Evolutionary conservation across 2,113 vertebrate genomes (phyloP).

Genomic region (Rynchops niger): DNA sequence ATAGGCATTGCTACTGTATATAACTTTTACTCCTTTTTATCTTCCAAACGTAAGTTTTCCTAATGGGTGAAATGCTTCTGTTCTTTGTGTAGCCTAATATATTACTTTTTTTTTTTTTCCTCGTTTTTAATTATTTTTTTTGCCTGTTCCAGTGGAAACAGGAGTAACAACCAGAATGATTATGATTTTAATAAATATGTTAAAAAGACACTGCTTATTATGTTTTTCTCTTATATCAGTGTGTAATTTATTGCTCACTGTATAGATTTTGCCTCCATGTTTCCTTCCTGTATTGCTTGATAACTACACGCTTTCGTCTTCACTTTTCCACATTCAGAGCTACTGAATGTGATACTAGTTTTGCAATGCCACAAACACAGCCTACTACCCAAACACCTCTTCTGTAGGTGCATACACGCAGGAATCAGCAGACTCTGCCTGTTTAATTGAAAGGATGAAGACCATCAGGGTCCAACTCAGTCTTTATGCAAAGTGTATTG

Average conservation of each 20-base stretch:
- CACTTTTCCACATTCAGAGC: not conserved
- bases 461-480: not conserved
- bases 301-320: not conserved
- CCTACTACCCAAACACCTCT: not conserved
- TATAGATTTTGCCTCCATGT: not conserved
- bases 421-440: not conserved
- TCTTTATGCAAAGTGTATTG: not conserved
- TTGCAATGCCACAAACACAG: not conserved
- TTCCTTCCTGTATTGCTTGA: not conserved
- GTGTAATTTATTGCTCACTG: not conserved
- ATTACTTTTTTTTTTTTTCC: too few species aligned
- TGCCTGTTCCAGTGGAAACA: not conserved
- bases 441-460: not conserved
- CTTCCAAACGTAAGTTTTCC: not conserved
- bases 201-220: not conserved
- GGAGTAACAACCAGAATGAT: not conserved
- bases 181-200: not conserved
- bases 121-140: not conserved
- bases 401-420: not conserved
- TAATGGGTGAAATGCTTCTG: not conserved
- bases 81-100: not conserved
- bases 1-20: not conserved
- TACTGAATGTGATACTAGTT: not conserved
- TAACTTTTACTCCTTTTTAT: not conserved
- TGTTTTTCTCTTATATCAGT: not conserved